Evolutionary conservation across 2,113 vertebrate genomes (phyloP), one percentile per base, ranked within the genome.

Genomic region (Zingel zingel): DNA sequence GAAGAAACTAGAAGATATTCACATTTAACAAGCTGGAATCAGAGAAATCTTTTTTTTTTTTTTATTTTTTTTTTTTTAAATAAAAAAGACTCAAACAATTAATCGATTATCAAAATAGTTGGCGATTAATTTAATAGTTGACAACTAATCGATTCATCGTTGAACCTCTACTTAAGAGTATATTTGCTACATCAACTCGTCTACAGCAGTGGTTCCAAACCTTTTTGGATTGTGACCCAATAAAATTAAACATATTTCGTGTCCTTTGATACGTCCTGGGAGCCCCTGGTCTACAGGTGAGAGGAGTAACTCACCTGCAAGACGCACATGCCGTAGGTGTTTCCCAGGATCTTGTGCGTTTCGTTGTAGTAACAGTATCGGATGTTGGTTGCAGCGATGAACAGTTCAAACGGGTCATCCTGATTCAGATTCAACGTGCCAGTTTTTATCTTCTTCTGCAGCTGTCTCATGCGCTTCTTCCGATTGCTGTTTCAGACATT

Each of bases 361-460:
- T 99, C 98, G 0, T 97, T 99, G 95, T 99, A 99, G 93, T 99
- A 99, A 90, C 98, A 99, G 90, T 99, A 99, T 48, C 98, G 97
- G 85, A 99, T 99, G 93, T 97, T 99, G 14, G 98, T 99, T 5
- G 98, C 98, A 1, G 98, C 98, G 3, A 99, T 75, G 25, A 99
- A 99, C 23, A 99, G 94, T 74, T 99, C 98, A 10, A 99, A 99
- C 0, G 98, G 98, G 78, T 99, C 98, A 0, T 99, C 98, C 0
- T 99, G 96, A 58, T 96, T 99, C 43, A 99, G 85, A 85, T 96
- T 98, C 88, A 99, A 50, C 0, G 97, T 98, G 2, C 98, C 98
- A 0, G 96, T 97, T 93, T 98, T 98, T 6, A 99, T 97, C 90
- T 98, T 99, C 87, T 99, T 99, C 91, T 99, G 98, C 0, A 99